These are phyloP conservation scores for Genyomyrus donnyi DNA, from an alignment of 2,113 vertebrate genomes.

Conservation along the genomic window DNA sequence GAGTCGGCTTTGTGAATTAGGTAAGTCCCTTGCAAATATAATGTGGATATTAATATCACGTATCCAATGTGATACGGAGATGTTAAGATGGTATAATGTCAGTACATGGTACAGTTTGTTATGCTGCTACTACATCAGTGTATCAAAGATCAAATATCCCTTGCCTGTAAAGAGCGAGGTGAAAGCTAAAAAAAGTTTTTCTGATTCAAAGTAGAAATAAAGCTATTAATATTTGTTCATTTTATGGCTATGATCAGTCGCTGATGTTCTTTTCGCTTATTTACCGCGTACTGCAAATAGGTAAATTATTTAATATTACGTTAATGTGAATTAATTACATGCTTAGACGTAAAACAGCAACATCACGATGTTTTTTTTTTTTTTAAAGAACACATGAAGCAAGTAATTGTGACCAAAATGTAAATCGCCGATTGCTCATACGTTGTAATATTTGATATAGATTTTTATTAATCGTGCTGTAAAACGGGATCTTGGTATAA, in stretches of 20 bases:
- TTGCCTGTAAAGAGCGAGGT: not conserved
- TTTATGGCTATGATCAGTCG: not conserved
- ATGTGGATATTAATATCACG: not conserved
- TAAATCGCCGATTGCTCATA: not conserved
- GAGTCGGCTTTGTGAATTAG: slow-evolving; percentile 91
- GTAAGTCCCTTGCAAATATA: slow-evolving; percentile 52
- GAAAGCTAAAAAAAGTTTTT: not conserved
- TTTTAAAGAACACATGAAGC: not conserved
- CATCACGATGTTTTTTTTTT: not conserved
- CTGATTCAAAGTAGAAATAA: not conserved
- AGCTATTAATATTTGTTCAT: not conserved
- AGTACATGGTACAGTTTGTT: not conserved
- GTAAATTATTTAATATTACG: not conserved
- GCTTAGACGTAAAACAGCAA: not conserved
- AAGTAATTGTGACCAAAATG: not conserved
- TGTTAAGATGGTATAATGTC: not conserved
- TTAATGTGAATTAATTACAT: not conserved
- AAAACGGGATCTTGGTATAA: not conserved
- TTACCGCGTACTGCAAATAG: not conserved
- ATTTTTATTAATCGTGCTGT: not conserved
- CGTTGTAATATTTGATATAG: not conserved
- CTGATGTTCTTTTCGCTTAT: not conserved
- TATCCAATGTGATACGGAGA: not conserved
- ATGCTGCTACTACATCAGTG: not conserved
- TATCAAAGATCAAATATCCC: not conserved